Base-by-base conservation (phyloP, 2,797 vertebrate species). In the Enteromius paludinosus region DNA sequence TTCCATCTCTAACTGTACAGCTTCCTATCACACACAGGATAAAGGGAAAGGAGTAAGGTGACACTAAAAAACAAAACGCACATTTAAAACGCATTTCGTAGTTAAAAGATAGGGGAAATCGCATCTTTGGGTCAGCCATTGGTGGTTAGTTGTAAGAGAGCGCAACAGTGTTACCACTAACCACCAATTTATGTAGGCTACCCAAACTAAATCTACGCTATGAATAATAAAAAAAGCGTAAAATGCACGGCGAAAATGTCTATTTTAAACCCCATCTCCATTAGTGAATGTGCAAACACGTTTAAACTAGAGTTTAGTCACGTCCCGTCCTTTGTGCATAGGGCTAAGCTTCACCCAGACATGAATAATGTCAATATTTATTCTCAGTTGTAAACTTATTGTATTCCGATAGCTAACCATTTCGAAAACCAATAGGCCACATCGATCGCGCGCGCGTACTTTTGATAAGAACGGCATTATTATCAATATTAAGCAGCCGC, bases 401-500 rank as follows among this genome's bases (percentile, higher is more conserved):
- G 70, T 83, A 82, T 84, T 84, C 59, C 68, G 68, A 79, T 70
- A 73, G 65, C 78, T 7, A 64, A 52, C 33, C 80, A 83, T 83
- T 81, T 81, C 45, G 20, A 84, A 79, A 59, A 84, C 41, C 45
- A 8, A 79, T 86, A 91, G 90, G 88, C 90, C 88, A 92, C 86
- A 86, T 91, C 87, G 86, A 89, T 86, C 84, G 84, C 86, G 82
- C 80, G 52, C 28, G 77, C 81, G 85, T 41, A 45, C 79, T 79
- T 65, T 49, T 62, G 38, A 84, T 65, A 80, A 87, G 87, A 81
- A 89, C 87, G 87, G 89, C 87, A 87, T 81, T 86, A 87, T 88
- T 89, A 86, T 88, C 49, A 18, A 70, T 47, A 77, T 47, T 35
- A 25, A 12, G 18, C 72, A 82, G 64, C 15, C 73, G 38, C 15